A percentile compares a stretch with the other conserved stretches of the same genome.
Evolutionary conservation across 53 echinoderm and acorn worm genomes (phyloP).

Genomic region (Arbacia lixula): DNA sequence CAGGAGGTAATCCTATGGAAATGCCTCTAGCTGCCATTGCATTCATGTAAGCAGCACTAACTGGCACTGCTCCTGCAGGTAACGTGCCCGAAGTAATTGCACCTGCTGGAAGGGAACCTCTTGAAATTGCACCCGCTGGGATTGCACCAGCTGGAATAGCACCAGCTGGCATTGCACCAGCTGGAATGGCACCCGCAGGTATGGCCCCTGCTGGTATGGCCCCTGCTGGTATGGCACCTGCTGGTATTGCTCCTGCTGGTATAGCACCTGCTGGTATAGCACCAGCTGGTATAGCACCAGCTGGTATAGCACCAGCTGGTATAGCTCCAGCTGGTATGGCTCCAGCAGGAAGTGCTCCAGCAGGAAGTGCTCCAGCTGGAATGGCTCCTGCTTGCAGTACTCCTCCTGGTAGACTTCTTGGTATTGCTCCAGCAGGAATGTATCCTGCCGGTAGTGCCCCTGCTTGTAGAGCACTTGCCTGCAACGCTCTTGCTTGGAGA

Average conservation of each 20-base stretch:
- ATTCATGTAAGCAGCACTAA: background rate
- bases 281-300: constrained; percentile 13
- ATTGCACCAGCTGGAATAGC: constrained; percentile 1
- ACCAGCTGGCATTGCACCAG: background rate
- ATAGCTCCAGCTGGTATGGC: constrained; percentile 23
- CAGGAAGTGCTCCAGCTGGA: constrained; percentile 32
- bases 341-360: constrained; percentile 24
- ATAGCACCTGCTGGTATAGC: constrained; percentile 31
- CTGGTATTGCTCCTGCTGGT: constrained; percentile 26
- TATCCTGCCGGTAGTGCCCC: constrained; percentile 27
- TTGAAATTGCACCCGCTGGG: constrained; percentile 13
- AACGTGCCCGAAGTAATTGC: constrained; percentile 1
- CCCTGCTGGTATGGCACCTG: constrained; percentile 21
- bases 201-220: constrained; percentile 18
- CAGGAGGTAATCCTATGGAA: constrained; percentile 1
- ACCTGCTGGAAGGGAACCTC: constrained; percentile 2
- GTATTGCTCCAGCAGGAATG: constrained; percentile 12
- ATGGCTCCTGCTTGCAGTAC: background rate
- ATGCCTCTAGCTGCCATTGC: background rate
- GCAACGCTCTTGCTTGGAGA: background rate
- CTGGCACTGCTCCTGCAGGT: constrained; percentile 13
- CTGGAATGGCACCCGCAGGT: background rate
- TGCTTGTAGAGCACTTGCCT: background rate
- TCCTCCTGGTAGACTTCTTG: constrained; percentile 28
- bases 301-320: constrained; percentile 32